Conservation (phyloP, 2,797 vertebrate species). For the Falco cherrug region DNA sequence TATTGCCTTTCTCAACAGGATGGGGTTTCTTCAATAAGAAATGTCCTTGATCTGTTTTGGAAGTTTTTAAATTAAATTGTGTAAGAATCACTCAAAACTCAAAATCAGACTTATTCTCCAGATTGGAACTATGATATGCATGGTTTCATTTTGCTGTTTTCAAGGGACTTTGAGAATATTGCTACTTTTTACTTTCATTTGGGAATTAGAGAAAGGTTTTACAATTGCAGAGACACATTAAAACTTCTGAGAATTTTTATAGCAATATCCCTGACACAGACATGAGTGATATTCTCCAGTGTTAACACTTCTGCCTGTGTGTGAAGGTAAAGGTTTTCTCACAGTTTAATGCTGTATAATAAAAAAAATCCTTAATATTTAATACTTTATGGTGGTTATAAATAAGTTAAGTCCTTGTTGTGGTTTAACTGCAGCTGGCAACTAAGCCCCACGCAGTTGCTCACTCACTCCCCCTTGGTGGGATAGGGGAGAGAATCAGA, state of each 20-base stretch:
- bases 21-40: background rate
- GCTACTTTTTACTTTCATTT: background rate
- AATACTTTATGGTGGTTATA: background rate
- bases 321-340: background rate
- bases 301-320: background rate
- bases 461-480: no score
- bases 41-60: background rate
- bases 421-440: background rate
- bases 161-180: background rate
- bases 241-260: background rate
- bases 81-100: background rate
- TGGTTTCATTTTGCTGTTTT: background rate
- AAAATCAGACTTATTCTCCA: background rate
- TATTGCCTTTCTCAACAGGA: background rate
- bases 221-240: background rate
- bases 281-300: background rate
- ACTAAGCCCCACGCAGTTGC: no score
- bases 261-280: background rate
- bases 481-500: no score
- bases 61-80: background rate
- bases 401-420: background rate
- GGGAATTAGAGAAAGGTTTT: background rate
- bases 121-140: background rate
- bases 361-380: background rate
- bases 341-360: background rate